Percentiles rank a stretch among this genome's conserved stretches.
These are phyloP conservation scores for Trichomycterus rosablanca DNA, from an alignment of 2,113 vertebrate species.

Conservation along the genomic window DNA sequence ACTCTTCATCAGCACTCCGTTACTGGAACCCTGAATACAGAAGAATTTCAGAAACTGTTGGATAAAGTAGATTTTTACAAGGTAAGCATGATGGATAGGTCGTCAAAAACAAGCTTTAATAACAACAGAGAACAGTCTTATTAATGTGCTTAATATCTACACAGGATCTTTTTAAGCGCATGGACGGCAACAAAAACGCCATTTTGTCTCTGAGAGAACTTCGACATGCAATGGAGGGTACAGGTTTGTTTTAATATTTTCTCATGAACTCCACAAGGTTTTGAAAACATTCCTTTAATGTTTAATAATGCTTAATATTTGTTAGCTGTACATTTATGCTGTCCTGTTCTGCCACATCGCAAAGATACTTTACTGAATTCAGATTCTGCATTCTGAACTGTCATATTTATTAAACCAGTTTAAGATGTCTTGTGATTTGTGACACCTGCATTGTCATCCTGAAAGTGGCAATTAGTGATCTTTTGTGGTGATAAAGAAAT, in stretches of 20 bases:
- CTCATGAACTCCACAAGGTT: neutral
- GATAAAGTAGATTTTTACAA: slow-evolving; percentile 50
- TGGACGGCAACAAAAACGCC: slow-evolving; percentile 56
- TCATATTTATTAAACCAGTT: too few relatives aligned
- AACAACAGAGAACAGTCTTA: too few relatives aligned
- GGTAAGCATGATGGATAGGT: slow-evolving; percentile 46
- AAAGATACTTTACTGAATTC: too few relatives aligned
- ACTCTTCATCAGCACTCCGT: slow-evolving; percentile 52
- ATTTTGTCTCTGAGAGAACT: slow-evolving; percentile 44
- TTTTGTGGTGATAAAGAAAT: too few relatives aligned
- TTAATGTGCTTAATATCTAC: neutral
- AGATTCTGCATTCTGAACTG: too few relatives aligned
- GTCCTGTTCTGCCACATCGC: too few relatives aligned
- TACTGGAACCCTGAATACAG: slow-evolving; percentile 58
- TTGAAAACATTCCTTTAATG: too few relatives aligned
- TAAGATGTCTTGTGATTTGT: too few relatives aligned
- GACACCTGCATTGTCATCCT: too few relatives aligned
- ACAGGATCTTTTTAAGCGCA: slow-evolving; percentile 59
- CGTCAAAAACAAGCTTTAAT: neutral
- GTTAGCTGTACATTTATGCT: too few relatives aligned
- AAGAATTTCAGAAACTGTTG: slow-evolving; percentile 60
- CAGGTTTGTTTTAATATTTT: slow-evolving; percentile 17
- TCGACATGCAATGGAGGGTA: slow-evolving; percentile 12
- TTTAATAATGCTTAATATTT: too few relatives aligned
- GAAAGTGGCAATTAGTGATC: too few relatives aligned